A percentile compares a stretch with the other conserved stretches of the same genome.
phyloP scores from a whole-genome alignment of 2,113 vertebrate species.

The Platysternon megacephalum region DNA sequence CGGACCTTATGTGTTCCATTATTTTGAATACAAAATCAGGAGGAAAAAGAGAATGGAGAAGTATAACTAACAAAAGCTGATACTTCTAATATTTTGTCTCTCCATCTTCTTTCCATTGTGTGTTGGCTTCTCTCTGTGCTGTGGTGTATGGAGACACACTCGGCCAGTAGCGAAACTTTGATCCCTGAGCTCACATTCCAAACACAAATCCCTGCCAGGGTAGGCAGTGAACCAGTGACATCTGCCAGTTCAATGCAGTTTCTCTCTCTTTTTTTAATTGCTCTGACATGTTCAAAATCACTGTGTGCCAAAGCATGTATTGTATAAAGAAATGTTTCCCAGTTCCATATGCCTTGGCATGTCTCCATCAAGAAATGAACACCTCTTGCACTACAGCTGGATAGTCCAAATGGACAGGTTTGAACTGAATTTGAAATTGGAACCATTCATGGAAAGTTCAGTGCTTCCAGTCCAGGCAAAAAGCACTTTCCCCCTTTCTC shows the following conservation, averaged over 20 bases:
- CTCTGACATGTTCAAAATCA: constrained; percentile 35
- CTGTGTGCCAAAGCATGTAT: constrained; percentile 24
- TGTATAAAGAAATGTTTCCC: constrained; percentile 31
- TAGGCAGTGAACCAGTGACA: constrained; percentile 16
- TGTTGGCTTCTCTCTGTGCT: accelerated
- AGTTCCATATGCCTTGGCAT: constrained; percentile 31
- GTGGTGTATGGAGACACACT: accelerated
- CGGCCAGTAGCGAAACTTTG: accelerated
- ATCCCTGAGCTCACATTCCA: accelerated
- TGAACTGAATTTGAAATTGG: constrained; percentile 28
- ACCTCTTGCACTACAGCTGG: not conserved
- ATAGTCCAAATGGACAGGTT: not conserved
- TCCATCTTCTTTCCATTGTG: accelerated
- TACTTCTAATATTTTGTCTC: not conserved
- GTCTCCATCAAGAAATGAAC: constrained; percentile 47
- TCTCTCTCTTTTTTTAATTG: not conserved
- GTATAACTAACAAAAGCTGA: not conserved
- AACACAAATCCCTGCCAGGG: accelerated
- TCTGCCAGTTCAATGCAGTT: constrained; percentile 39
- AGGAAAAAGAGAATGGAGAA: not conserved
- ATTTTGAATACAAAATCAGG: not conserved
- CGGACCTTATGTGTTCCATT: not conserved
- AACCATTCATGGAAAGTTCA: constrained; percentile 48
- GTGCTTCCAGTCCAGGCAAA: constrained; percentile 7
- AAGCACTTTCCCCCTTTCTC: not conserved